Conservation (phyloP, 2,888 invertebrate species). For the Conchocele bisecta region DNA sequence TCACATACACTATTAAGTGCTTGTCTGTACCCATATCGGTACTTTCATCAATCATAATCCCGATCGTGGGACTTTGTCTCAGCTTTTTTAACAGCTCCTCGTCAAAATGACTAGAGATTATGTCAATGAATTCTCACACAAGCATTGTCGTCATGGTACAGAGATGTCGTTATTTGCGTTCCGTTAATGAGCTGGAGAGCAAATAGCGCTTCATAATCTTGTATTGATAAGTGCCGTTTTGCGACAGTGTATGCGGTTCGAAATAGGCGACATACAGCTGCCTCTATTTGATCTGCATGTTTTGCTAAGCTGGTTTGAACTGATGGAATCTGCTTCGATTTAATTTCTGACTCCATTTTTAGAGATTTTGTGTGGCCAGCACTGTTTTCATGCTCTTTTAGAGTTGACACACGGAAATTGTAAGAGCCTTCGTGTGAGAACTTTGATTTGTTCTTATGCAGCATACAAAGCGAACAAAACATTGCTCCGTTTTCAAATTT, state of each 20-base stretch:
- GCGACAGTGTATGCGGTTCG: constrained; percentile 30
- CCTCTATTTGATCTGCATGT: constrained; percentile 19
- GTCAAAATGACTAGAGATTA: constrained; percentile 21
- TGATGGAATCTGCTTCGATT: constrained; percentile 14
- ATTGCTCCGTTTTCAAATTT: no score
- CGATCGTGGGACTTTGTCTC: constrained; percentile 25
- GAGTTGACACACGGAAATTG: no score
- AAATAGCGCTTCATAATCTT: constrained; percentile 7
- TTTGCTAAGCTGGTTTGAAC: constrained; percentile 10
- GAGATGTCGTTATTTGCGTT: constrained; percentile 10
- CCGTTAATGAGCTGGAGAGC: constrained; percentile 15
- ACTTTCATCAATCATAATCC: constrained; percentile 34
- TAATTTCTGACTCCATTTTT: constrained; percentile 21
- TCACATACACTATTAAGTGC: constrained; percentile 35
- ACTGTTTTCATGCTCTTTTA: constrained; percentile 21
- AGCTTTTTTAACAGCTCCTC: constrained; percentile 13
- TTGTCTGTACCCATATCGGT: constrained; percentile 32
- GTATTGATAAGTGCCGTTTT: no score
- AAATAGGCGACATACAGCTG: constrained; percentile 27
- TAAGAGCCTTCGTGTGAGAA: no score
- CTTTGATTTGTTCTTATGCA: no score
- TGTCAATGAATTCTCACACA: constrained; percentile 23
- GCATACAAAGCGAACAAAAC: no score
- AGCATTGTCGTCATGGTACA: constrained; percentile 27
- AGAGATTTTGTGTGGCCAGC: constrained; percentile 17